A percentile compares a stretch with the other conserved stretches of the same genome.
Evolutionary conservation across 2,113 vertebrate genomes (phyloP).

Genomic region (Carollia perspicillata): DNA sequence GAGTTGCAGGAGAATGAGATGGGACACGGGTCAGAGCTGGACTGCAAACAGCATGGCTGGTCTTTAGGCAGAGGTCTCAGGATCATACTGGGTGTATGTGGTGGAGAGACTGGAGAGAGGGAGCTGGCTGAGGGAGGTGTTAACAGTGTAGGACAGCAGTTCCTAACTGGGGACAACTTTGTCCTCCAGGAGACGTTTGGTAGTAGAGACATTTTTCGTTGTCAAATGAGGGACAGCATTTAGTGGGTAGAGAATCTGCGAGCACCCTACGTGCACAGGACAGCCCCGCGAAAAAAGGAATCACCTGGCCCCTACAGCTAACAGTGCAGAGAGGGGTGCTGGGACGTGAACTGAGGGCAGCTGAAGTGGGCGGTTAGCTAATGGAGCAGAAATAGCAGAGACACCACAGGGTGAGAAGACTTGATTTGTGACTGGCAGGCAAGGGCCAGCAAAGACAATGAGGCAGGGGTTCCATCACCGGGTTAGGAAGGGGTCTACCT

Average conservation of each 20-base stretch:
- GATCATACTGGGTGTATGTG: fast-evolving
- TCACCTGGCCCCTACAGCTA: not conserved
- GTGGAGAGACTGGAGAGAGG: not conserved
- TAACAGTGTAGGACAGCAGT: not conserved
- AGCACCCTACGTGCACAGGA: not conserved
- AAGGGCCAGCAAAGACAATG: not conserved
- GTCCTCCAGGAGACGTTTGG: not conserved
- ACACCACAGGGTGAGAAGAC: not conserved
- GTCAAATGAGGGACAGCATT: not conserved
- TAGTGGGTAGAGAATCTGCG: not conserved
- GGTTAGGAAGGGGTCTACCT: not conserved
- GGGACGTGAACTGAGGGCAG: not conserved
- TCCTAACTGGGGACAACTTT: not conserved
- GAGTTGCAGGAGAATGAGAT: not conserved
- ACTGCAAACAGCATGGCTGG: not conserved
- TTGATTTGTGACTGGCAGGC: not conserved
- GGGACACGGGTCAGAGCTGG: not conserved
- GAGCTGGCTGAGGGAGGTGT: not conserved
- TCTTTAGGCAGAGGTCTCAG: not conserved
- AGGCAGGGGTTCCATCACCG: not conserved
- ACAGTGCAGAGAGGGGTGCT: not conserved
- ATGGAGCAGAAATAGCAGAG: not conserved
- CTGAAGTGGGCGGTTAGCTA: not conserved
- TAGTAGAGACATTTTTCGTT: not conserved
- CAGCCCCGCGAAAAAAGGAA: not conserved